A percentile compares a stretch with the other conserved stretches of the same genome.
Evolutionary conservation across 2,888 invertebrate genomes (phyloP).

Genomic region (Unio pictorum): DNA sequence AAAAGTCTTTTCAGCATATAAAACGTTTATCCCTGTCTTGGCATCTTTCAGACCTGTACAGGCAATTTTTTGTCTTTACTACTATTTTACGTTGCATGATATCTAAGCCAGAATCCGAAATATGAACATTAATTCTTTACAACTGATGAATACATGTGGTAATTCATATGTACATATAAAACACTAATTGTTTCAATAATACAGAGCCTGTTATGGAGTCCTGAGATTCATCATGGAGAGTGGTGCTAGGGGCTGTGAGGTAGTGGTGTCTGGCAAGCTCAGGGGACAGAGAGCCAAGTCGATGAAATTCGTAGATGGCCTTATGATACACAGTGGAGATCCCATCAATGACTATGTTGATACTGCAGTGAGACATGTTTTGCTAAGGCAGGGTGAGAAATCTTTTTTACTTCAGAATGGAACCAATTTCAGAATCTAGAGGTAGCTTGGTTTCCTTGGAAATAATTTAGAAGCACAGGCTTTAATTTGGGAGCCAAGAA

Average conservation of each 20-base stretch:
- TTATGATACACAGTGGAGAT: conserved; percentile 99
- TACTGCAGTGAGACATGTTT: conserved; percentile 97
- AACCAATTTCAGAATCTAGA: not conserved
- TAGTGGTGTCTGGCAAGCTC: conserved; percentile 98
- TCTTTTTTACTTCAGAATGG: not conserved
- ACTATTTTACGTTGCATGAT: no score
- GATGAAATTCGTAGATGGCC: conserved; percentile 99
- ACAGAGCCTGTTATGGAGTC: conserved; percentile 97
- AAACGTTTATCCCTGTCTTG: no score
- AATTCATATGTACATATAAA: no score
- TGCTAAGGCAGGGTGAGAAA: conserved; percentile 89
- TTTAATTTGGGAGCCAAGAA: not conserved
- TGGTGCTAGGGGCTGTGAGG: conserved; percentile 96
- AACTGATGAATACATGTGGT: no score
- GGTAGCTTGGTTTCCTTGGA: not conserved
- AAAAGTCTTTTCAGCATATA: no score
- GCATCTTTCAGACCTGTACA: no score
- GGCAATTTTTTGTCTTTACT: no score
- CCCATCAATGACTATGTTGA: conserved; percentile 99
- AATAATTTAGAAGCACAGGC: not conserved
- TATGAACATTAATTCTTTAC: no score
- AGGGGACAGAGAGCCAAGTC: conserved; percentile 99
- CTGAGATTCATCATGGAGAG: conserved; percentile 99
- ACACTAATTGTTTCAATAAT: conserved; percentile 6
- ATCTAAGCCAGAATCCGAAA: no score